These are phyloP conservation scores for Diadumene lineata DNA, from an alignment of 92 coral and sea anemone species.

Conservation along the genomic window DNA sequence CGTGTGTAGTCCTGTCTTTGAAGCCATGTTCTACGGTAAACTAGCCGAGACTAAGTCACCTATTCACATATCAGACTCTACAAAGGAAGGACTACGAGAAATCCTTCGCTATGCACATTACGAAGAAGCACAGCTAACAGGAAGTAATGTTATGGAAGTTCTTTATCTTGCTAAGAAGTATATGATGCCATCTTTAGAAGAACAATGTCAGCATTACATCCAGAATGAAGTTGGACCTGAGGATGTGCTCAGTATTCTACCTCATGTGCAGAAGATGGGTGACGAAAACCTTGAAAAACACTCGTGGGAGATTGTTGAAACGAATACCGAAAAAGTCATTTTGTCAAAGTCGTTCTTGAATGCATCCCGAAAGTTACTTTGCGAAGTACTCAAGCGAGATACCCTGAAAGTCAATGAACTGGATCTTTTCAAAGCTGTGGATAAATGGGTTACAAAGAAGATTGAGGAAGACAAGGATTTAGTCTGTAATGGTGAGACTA, in stretches of 20 bases:
- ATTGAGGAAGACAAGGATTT: conserved; percentile 26
- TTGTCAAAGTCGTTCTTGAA: conserved; percentile 42
- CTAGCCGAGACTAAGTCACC: background rate
- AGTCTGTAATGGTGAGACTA: conserved; percentile 33
- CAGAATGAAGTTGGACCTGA: conserved; percentile 28
- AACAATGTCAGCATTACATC: conserved; percentile 37
- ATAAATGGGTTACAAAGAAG: conserved; percentile 46
- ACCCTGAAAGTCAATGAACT: conserved; percentile 37
- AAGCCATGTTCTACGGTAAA: conserved; percentile 15
- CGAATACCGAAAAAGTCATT: conserved; percentile 36
- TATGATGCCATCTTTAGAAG: conserved; percentile 6
- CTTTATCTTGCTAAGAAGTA: background rate
- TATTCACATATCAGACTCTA: background rate
- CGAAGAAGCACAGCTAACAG: background rate
- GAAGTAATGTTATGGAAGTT: background rate
- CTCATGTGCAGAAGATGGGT: conserved; percentile 36
- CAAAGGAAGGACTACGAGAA: background rate
- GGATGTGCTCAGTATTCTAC: conserved; percentile 51
- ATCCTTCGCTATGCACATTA: background rate
- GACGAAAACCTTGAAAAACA: conserved; percentile 34
- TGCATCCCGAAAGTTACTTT: conserved; percentile 25
- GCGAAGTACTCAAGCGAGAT: conserved; percentile 37
- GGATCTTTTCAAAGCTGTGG: conserved; percentile 61
- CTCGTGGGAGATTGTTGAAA: conserved; percentile 60
- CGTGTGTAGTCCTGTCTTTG: conserved; percentile 67